These are phyloP conservation scores for Ochropleura leucogaster DNA, from an alignment of 2,888 invertebrate genomes.

Conservation along the genomic window DNA sequence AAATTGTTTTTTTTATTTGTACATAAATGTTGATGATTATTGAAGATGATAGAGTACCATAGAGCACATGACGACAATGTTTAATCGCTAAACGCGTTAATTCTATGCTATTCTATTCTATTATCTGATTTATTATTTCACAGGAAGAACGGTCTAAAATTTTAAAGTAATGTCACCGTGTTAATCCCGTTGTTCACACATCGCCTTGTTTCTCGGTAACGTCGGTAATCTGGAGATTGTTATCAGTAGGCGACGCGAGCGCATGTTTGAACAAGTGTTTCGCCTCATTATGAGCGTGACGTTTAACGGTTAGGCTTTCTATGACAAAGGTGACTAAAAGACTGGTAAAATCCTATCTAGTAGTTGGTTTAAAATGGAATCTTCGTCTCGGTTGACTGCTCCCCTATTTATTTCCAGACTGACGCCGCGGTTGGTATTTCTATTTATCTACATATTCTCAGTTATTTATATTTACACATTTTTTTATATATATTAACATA, in stretches of 20 bases:
- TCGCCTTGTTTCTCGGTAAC: slow-evolving; percentile 55
- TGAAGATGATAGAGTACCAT: neutral
- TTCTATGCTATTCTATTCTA: no score
- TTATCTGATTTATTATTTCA: slow-evolving; percentile 28
- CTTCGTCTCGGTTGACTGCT: neutral
- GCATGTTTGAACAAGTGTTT: slow-evolving; percentile 65
- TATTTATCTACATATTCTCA: neutral
- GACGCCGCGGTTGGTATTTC: neutral
- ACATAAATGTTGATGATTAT: neutral
- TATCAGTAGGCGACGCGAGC: slow-evolving; percentile 57
- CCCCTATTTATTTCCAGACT: neutral
- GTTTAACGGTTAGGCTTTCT: slow-evolving; percentile 11
- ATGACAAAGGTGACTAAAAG: neutral
- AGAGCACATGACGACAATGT: neutral
- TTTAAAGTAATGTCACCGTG: slow-evolving; percentile 16
- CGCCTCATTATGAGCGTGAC: slow-evolving; percentile 33
- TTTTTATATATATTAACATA: no score
- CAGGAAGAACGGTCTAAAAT: slow-evolving; percentile 11
- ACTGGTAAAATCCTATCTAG: neutral
- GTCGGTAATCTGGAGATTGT: slow-evolving; percentile 59
- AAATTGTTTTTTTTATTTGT: neutral
- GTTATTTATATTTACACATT: no score
- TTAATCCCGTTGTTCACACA: slow-evolving; percentile 52
- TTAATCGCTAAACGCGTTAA: neutral
- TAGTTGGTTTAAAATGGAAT: neutral